Conservation (phyloP, 2,113 vertebrate species). For the Zapus hudsonius region DNA sequence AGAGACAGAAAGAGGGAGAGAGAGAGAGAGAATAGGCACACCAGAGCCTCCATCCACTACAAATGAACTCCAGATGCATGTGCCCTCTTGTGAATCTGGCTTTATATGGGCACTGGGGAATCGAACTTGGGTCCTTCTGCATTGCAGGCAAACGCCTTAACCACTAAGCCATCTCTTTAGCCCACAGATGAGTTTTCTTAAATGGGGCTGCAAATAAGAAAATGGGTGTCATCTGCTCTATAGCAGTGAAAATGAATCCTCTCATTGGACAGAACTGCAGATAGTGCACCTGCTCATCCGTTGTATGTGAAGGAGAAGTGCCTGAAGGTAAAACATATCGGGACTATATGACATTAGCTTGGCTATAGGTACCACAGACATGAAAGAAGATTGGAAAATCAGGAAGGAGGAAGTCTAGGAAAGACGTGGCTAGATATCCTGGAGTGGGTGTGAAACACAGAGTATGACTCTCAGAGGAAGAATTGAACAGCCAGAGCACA, state of each 20-base stretch:
- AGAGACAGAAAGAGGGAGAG: too few species aligned
- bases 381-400: background rate
- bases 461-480: background rate
- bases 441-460: background rate
- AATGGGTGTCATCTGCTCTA: background rate
- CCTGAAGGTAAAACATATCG: background rate
- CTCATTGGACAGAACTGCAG: background rate
- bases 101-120: too few species aligned
- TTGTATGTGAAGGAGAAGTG: background rate
- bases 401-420: background rate
- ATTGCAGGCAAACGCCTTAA: too few species aligned
- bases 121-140: too few species aligned
- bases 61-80: too few species aligned
- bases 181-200: background rate
- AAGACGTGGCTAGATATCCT: background rate
- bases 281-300: accelerated
- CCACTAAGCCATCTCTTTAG: too few species aligned
- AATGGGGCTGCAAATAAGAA: background rate
- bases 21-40: too few species aligned
- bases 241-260: background rate
- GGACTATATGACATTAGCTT: too few species aligned
- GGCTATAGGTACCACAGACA: background rate
- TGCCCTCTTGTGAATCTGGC: too few species aligned
- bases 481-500: background rate
- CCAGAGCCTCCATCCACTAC: too few species aligned